A percentile compares a stretch with the other conserved stretches of the same genome.
Evolutionary conservation across 1,140 invertebrate species (phyloP).

Genomic region (Dendrolimus kikuchii): DNA sequence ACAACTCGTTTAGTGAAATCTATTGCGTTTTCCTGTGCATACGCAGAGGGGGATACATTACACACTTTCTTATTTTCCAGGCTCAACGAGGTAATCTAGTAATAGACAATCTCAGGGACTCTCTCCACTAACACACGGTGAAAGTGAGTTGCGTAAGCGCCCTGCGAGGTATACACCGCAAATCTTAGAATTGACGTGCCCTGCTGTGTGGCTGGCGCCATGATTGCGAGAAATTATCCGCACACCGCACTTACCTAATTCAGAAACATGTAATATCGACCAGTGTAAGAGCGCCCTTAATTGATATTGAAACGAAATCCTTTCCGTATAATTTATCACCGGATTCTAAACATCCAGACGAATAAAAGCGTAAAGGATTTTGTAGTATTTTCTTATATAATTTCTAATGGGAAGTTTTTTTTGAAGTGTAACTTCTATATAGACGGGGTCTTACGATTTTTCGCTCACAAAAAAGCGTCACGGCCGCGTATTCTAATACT

Average conservation of each 20-base stretch:
- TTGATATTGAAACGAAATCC: too few relatives aligned
- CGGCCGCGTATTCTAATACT: too few relatives aligned
- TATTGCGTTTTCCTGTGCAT: constrained; percentile 16
- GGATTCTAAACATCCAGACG: too few relatives aligned
- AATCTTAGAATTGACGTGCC: constrained; percentile 32
- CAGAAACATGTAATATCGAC: too few relatives aligned
- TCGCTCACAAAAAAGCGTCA: too few relatives aligned
- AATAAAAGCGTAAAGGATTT: too few relatives aligned
- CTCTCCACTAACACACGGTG: constrained; percentile 50
- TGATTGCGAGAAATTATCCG: constrained; percentile 18
- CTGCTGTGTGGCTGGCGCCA: constrained; percentile 1
- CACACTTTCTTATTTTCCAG: constrained; percentile 35
- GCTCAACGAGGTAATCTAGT: constrained; percentile 45
- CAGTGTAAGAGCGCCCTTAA: too few relatives aligned
- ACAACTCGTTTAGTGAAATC: constrained; percentile 17
- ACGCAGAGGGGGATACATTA: constrained; percentile 23
- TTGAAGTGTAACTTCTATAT: too few relatives aligned
- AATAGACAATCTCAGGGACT: constrained; percentile 53
- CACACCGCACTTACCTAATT: background rate
- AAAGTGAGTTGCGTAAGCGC: constrained; percentile 54
- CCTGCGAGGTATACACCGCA: constrained; percentile 35
- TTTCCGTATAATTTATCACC: too few relatives aligned
- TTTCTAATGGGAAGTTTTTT: too few relatives aligned
- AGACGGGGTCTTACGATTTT: too few relatives aligned
- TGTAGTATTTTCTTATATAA: too few relatives aligned